Percentiles rank a stretch among this genome's conserved stretches.
These are phyloP conservation scores for Poicephalus meyeri DNA, from an alignment of 2,113 vertebrate species.

Conservation along the genomic window DNA sequence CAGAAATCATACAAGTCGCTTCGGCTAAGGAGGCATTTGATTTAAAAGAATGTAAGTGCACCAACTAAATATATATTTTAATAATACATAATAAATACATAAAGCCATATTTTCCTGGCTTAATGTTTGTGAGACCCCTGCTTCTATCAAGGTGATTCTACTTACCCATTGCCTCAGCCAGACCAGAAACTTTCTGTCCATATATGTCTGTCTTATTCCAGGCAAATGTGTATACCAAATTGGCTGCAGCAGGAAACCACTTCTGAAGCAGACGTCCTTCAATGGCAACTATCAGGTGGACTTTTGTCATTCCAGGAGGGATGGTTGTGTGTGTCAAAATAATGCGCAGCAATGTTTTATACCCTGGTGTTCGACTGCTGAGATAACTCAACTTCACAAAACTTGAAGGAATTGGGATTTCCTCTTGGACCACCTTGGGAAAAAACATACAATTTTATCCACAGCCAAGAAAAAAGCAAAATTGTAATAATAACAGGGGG, in stretches of 20 bases:
- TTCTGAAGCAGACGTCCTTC: conserved; percentile 93
- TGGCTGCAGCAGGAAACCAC: conserved; percentile 92
- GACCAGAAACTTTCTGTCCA: conserved; percentile 93
- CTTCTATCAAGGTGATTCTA: conserved; percentile 35
- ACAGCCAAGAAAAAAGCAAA: neutral
- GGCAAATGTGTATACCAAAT: conserved; percentile 89
- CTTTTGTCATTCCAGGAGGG: conserved; percentile 87
- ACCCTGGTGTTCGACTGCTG: conserved; percentile 91
- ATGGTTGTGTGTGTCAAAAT: conserved; percentile 87
- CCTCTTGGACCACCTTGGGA: conserved; percentile 91
- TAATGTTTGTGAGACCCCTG: neutral
- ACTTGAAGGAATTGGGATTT: conserved; percentile 90
- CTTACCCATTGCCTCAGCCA: conserved; percentile 91
- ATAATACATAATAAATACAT: too few relatives aligned
- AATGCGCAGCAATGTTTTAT: conserved; percentile 90
- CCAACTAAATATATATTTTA: neutral
- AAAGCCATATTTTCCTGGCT: neutral
- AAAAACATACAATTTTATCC: neutral
- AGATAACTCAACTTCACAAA: conserved; percentile 93
- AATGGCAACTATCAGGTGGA: conserved; percentile 89
- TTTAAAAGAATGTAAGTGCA: conserved; percentile 12
- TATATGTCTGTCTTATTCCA: conserved; percentile 99
- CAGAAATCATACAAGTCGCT: conserved; percentile 27
- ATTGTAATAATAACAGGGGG: neutral
- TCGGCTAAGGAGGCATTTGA: conserved; percentile 33